These are phyloP conservation scores for Aselliscus stoliczkanus DNA, from an alignment of 2,797 vertebrate species.

Conservation along the genomic window DNA sequence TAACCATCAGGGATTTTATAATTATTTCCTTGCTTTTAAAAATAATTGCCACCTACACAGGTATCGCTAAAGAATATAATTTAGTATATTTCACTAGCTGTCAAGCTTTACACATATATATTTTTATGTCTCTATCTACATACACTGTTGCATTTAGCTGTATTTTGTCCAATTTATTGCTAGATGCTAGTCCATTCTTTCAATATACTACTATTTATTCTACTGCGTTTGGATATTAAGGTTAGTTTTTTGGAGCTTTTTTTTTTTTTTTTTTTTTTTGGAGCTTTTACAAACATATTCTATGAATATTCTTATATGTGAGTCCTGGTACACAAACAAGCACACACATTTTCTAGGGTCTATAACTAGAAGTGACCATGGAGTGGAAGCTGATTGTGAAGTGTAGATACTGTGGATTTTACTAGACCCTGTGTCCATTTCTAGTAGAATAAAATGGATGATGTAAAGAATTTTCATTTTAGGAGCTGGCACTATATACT, in stretches of 20 bases:
- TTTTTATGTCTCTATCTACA: neutral
- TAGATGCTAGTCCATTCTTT: neutral
- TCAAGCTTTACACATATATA: neutral
- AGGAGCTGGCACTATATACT: neutral
- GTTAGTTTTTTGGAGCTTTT: neutral
- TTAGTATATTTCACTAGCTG: neutral
- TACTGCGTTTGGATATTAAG: neutral
- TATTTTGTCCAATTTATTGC: constrained; percentile 10
- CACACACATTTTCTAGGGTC: neutral
- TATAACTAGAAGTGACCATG: neutral
- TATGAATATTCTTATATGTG: neutral
- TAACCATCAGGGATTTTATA: neutral
- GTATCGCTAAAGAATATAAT: neutral
- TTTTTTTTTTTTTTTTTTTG: constrained; percentile 24
- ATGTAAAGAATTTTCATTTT: constrained; percentile 25
- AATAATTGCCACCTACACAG: neutral
- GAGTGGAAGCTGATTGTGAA: neutral
- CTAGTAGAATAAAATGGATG: constrained; percentile 7
- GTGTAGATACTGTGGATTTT: neutral
- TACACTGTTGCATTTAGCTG: neutral
- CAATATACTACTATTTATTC: neutral
- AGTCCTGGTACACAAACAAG: neutral
- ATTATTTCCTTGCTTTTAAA: neutral
- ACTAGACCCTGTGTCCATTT: neutral
- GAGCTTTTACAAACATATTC: neutral